A percentile compares a stretch with the other conserved stretches of the same genome.
Evolutionary conservation across 2,888 invertebrate genomes (phyloP).

Genomic region (Isoperla grammatica): DNA sequence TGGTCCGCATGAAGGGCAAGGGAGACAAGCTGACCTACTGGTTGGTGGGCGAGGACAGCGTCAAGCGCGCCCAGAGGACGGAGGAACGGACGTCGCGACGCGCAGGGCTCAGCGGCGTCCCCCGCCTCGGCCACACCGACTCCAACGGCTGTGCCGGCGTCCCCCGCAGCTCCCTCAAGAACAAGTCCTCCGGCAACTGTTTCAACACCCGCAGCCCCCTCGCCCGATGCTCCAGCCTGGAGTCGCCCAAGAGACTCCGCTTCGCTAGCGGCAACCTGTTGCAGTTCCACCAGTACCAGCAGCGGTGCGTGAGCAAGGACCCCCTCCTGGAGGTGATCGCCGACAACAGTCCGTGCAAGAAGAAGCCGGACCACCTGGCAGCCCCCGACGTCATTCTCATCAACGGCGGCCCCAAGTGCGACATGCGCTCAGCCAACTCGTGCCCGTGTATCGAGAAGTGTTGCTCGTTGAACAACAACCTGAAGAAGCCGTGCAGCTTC

Average conservation of each 20-base stretch:
- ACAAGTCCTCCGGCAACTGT: constrained; percentile 44
- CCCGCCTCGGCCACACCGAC: constrained; percentile 38
- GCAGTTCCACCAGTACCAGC: constrained; percentile 32
- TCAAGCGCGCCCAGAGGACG: constrained; percentile 52
- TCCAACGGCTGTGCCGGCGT: constrained; percentile 38
- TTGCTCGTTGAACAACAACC: neutral
- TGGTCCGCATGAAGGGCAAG: constrained; percentile 78
- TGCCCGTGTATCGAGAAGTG: constrained; percentile 62
- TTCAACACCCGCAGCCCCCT: constrained; percentile 37
- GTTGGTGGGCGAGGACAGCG: constrained; percentile 69
- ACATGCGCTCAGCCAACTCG: constrained; percentile 50
- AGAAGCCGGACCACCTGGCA: constrained; percentile 43
- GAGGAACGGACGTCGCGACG: constrained; percentile 49
- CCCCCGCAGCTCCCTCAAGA: constrained; percentile 65
- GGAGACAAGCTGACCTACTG: constrained; percentile 78
- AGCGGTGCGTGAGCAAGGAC: constrained; percentile 50
- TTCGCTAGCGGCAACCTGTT: constrained; percentile 61
- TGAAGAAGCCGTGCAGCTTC: constrained; percentile 9
- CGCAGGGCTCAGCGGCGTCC: constrained; percentile 36
- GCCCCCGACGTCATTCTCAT: constrained; percentile 5
- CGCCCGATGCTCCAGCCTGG: constrained; percentile 67
- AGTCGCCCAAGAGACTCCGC: constrained; percentile 75
- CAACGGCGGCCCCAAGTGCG: constrained; percentile 30
- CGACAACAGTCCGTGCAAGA: constrained; percentile 53
- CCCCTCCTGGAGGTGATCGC: constrained; percentile 51